A percentile compares a stretch with the other conserved stretches of the same genome.
phyloP scores from a whole-genome alignment of 2,888 invertebrate genomes.

The Ryuthela nishihirai region DNA sequence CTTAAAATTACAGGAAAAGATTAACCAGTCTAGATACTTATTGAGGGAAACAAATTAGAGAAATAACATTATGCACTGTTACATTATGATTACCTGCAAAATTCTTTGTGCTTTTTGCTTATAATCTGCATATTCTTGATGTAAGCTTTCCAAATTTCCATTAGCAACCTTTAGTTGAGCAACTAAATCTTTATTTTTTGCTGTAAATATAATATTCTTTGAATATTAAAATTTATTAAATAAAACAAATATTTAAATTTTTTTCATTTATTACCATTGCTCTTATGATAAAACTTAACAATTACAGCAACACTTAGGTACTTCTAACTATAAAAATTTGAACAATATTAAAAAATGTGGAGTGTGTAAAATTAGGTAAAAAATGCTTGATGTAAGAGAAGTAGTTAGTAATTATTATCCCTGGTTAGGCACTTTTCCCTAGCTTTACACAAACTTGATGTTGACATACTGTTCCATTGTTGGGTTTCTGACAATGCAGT shows the following conservation, averaged over 20 bases:
- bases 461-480: too few relatives aligned
- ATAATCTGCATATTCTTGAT: slow-evolving; percentile 67
- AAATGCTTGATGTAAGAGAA: too few relatives aligned
- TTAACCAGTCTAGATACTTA: neutral
- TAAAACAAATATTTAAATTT: neutral
- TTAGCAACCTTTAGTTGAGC: slow-evolving; percentile 51
- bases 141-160: slow-evolving; percentile 50
- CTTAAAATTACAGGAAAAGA: neutral
- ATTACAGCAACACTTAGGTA: too few relatives aligned
- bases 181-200: slow-evolving; percentile 43
- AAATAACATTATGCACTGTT: neutral
- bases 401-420: too few relatives aligned
- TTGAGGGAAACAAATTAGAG: neutral
- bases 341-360: too few relatives aligned
- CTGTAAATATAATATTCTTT: slow-evolving; percentile 10
- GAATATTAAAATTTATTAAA: neutral
- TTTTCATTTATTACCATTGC: neutral
- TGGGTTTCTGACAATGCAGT: too few relatives aligned
- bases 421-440: too few relatives aligned
- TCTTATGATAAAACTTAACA: too few relatives aligned
- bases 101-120: slow-evolving; percentile 70
- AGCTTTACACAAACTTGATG: too few relatives aligned
- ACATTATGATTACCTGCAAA: slow-evolving; percentile 16
- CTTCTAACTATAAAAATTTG: too few relatives aligned
- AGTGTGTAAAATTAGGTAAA: too few relatives aligned